Conservation (phyloP, 2,113 vertebrate species). For the Ptilorrhoa leucosticta region DNA sequence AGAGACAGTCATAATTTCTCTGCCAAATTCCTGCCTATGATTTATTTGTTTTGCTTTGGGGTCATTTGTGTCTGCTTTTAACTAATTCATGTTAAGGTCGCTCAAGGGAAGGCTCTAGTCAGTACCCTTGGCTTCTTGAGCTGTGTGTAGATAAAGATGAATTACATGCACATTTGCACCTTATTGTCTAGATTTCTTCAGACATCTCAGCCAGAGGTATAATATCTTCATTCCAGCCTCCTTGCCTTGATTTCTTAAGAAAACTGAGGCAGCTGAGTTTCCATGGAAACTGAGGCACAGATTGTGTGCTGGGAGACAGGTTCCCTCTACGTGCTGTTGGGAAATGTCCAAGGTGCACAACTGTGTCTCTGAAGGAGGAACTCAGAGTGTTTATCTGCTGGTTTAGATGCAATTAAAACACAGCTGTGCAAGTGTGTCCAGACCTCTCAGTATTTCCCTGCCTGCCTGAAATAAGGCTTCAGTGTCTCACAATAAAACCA, state of each 20-base stretch:
- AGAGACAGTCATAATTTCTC: not conserved
- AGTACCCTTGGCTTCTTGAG: not conserved
- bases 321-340: not conserved
- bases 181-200: not conserved
- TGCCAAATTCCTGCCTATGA: not conserved
- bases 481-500: not conserved
- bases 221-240: not conserved
- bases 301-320: conserved; percentile 10
- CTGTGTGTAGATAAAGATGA: not conserved
- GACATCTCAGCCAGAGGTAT: not conserved
- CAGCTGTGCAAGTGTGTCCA: conserved; percentile 29
- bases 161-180: not conserved
- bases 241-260: not conserved
- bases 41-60: not conserved
- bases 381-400: conserved; percentile 39
- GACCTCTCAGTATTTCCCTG: not conserved
- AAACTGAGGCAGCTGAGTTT: not conserved
- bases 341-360: conserved; percentile 26
- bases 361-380: not conserved
- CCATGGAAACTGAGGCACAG: conserved; percentile 65
- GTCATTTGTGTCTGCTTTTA: not conserved
- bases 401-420: conserved; percentile 23
- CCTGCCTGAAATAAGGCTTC: not conserved
- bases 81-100: not conserved
- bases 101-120: not conserved